A percentile compares a stretch with the other conserved stretches of the same genome.
phyloP scores from a whole-genome alignment of 2,888 invertebrate species.

The Osedax fenrisi region DNA sequence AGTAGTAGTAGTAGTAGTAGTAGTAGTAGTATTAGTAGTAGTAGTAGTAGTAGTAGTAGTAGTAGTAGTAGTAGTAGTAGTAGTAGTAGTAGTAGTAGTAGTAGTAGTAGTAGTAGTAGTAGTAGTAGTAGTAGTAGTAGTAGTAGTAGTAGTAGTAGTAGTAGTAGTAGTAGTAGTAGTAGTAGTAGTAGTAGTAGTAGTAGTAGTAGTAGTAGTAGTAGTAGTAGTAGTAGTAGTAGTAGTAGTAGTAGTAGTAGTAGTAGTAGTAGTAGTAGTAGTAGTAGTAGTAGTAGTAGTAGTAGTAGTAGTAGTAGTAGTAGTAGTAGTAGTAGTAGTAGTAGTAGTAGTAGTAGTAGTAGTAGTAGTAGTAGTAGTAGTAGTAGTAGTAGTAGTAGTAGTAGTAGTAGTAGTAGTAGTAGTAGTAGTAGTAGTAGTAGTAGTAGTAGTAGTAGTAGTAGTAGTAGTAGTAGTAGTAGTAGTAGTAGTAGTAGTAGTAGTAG shows the following conservation, averaged over 20 bases:
- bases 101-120: slow-evolving; percentile 34
- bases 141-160: slow-evolving; percentile 19
- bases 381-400: slow-evolving; percentile 34
- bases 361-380: slow-evolving; percentile 34
- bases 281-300: no score
- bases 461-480: slow-evolving; percentile 4
- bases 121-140: slow-evolving; percentile 32
- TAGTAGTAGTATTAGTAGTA: no score
- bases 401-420: slow-evolving; percentile 34
- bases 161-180: slow-evolving; percentile 26
- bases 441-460: slow-evolving; percentile 31
- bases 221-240: slow-evolving; percentile 34
- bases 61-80: slow-evolving; percentile 33
- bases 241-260: slow-evolving; percentile 33
- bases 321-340: slow-evolving; percentile 30
- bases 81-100: slow-evolving; percentile 35
- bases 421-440: slow-evolving; percentile 34
- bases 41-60: no score
- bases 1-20: slow-evolving; percentile 35
- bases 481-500: slow-evolving; percentile 31
- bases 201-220: slow-evolving; percentile 34
- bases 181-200: slow-evolving; percentile 33
- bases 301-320: slow-evolving; percentile 23
- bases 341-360: slow-evolving; percentile 35
- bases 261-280: slow-evolving; percentile 31